Evolutionary conservation across 2,888 invertebrate species (phyloP), one percentile per base, ranked within the genome.

Genomic region (Petrophora chlorosata): DNA sequence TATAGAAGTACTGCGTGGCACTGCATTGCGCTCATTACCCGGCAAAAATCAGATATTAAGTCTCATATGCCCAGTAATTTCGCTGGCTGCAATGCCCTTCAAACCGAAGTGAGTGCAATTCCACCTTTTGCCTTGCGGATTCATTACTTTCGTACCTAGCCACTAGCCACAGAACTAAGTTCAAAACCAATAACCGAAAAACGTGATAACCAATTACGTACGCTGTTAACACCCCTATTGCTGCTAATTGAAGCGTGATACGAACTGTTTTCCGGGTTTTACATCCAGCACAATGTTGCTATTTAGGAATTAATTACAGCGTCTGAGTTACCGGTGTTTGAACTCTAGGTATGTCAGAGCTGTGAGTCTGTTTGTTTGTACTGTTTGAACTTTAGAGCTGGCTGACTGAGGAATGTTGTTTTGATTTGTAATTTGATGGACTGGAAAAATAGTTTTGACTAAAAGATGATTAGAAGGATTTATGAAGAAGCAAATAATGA

Each of bases 221-320:
- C 39, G 58, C 56, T 56, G 45, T 51, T 62, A 59, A 59, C 64
- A 35, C 16, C 25, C 14, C 14, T 45, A 65, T 61, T 61, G 53
- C 43, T 34, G 48, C 63, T 69, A 73, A 70, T 61, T 53, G 49
- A 42, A 54, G 43, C 46, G 45, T 62, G 56, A 67, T 64, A 65
- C 65, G 59, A 62, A 53, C 28, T 41, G 55, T 57, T 44, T 46
- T 56, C 63, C 59, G 61, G 53, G 57, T 61, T 55, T 49, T 50
- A 52, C 41, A 58, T 54, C 39, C 47, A 48, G 61, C 52, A 77
- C 76, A 79, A 73, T 72, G 72, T 61, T 61, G 56, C 70, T 74
- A 74, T 81, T 81, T 73, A 73, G 70, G 69, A 65, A 70, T 76
- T 74, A 76, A 82, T 82, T 82, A 82, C 78, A 72, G 59, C 64